Percentiles rank a stretch among this genome's conserved stretches.
These are phyloP conservation scores for Dolichomitus sp. DNA, from an alignment of 2,888 invertebrate species.

Conservation along the genomic window DNA sequence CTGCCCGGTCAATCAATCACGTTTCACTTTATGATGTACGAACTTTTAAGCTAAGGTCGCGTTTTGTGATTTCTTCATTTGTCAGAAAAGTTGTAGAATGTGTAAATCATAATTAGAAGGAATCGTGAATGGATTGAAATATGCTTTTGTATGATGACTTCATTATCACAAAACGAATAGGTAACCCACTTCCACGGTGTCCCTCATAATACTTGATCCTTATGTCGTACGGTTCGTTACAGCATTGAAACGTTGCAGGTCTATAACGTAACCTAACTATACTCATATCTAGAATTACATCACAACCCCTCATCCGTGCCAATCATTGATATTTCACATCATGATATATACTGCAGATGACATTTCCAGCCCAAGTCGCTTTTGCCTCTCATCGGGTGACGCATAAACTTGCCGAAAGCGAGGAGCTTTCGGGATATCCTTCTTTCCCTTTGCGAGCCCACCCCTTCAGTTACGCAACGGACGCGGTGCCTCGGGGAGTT, in stretches of 20 bases:
- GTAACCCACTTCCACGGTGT: slow-evolving; percentile 9
- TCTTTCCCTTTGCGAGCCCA: slow-evolving; percentile 37
- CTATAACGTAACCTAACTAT: slow-evolving; percentile 11
- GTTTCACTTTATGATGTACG: too few relatives aligned
- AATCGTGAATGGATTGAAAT: background rate
- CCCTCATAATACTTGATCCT: slow-evolving; percentile 4
- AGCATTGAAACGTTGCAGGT: background rate
- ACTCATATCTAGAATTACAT: slow-evolving; percentile 32
- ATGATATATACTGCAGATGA: slow-evolving; percentile 9
- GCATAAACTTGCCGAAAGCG: slow-evolving; percentile 62
- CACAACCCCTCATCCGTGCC: slow-evolving; percentile 22
- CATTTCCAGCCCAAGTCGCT: slow-evolving; percentile 3
- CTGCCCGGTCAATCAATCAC: too few relatives aligned
- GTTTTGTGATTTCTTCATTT: too few relatives aligned
- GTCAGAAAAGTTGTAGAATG: too few relatives aligned
- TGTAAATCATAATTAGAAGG: too few relatives aligned
- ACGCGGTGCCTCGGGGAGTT: slow-evolving; percentile 60
- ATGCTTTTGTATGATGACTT: background rate
- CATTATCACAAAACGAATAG: background rate
- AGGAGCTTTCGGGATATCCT: slow-evolving; percentile 42
- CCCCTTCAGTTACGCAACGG: slow-evolving; percentile 55
- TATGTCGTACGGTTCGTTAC: background rate
- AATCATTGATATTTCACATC: slow-evolving; percentile 50
- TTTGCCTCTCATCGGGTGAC: slow-evolving; percentile 30
- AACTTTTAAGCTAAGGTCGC: too few relatives aligned